These are phyloP conservation scores for Drosophila ficusphila DNA, from an alignment of 1,140 invertebrate species.

Conservation along the genomic window DNA sequence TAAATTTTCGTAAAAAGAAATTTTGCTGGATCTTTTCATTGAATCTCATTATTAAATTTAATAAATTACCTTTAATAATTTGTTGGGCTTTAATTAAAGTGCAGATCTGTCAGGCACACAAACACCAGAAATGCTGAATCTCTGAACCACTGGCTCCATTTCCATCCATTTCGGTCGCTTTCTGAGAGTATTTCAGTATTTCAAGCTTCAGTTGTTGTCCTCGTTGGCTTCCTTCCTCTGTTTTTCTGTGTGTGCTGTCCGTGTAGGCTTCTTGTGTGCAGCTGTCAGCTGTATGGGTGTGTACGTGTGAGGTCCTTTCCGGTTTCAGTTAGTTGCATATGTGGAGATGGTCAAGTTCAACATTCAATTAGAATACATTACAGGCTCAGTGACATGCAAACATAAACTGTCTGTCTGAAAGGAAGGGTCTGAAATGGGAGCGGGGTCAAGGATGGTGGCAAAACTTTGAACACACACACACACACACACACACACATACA, in stretches of 20 bases:
- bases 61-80: no score
- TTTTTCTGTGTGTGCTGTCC: slow-evolving; percentile 1
- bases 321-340: slow-evolving; percentile 39
- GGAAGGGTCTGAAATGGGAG: neutral
- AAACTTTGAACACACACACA: slow-evolving; percentile 47
- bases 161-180: neutral
- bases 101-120: neutral
- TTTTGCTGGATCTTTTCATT: no score
- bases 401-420: slow-evolving; percentile 60
- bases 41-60: no score
- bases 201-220: slow-evolving; percentile 6
- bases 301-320: slow-evolving; percentile 34
- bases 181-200: neutral
- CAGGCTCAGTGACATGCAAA: slow-evolving; percentile 74
- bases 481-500: slow-evolving; percentile 8
- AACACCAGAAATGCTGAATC: neutral
- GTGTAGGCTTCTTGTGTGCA: slow-evolving; percentile 7
- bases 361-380: slow-evolving; percentile 82
- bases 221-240: slow-evolving; percentile 22
- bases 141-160: neutral
- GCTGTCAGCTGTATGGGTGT: slow-evolving; percentile 3
- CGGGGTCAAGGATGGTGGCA: slow-evolving; percentile 22
- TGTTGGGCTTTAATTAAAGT: no score
- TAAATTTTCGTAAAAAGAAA: no score
- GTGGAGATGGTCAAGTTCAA: slow-evolving; percentile 73